A percentile compares a stretch with the other conserved stretches of the same genome.
phyloP scores from a whole-genome alignment of 2,888 invertebrate genomes.

The Carcina quercana region DNA sequence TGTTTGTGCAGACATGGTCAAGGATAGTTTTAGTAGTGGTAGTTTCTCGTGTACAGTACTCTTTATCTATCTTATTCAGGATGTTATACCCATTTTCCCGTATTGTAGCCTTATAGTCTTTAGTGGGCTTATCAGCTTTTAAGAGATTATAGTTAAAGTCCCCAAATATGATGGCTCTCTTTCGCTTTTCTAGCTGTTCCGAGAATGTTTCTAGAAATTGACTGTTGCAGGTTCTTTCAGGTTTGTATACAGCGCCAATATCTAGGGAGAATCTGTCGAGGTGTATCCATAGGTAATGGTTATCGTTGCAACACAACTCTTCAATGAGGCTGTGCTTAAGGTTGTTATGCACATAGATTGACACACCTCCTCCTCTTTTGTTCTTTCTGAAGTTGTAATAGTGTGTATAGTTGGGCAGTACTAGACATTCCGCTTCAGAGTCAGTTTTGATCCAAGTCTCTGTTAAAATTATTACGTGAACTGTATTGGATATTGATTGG shows the following conservation, averaged over 20 bases:
- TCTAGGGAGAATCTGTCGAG: constrained; percentile 14
- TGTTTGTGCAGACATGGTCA: background rate
- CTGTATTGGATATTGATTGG: background rate
- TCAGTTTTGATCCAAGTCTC: constrained; percentile 13
- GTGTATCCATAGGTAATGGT: constrained; percentile 17
- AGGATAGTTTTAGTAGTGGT: background rate
- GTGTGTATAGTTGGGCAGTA: constrained; percentile 13
- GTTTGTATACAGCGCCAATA: constrained; percentile 12
- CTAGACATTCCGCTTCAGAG: constrained; percentile 5
- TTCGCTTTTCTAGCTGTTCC: constrained; percentile 2
- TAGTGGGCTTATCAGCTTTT: background rate
- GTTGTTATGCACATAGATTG: constrained; percentile 17
- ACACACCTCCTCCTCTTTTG: constrained; percentile 19
- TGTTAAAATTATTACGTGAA: background rate
- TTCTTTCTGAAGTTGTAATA: constrained; percentile 17
- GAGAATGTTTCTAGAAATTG: constrained; percentile 5
- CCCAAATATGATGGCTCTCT: constrained; percentile 7
- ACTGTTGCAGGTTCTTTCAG: constrained; percentile 2
- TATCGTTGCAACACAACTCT: constrained; percentile 13
- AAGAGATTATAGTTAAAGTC: constrained; percentile 8
- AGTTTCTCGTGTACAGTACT: constrained; percentile 10
- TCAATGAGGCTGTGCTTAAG: constrained; percentile 15
- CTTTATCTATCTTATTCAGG: constrained; percentile 12
- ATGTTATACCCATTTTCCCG: constrained; percentile 7
- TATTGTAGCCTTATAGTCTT: constrained; percentile 9